Conservation (phyloP, 2,888 invertebrate genomes). For the Cantharis rustica region DNA sequence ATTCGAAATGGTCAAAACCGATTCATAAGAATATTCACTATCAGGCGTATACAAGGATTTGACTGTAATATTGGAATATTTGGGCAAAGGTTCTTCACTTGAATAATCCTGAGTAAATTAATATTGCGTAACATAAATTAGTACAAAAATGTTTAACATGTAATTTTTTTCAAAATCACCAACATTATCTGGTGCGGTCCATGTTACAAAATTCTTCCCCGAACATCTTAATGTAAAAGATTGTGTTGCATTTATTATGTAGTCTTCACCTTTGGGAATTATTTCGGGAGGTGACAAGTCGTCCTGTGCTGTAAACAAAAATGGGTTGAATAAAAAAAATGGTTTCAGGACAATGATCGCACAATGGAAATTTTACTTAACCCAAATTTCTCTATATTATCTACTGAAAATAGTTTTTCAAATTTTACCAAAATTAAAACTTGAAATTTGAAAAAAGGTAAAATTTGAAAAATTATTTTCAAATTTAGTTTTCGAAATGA, state of each 20-base stretch:
- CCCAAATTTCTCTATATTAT: background rate
- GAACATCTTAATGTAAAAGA: constrained; percentile 57
- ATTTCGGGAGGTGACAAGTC: constrained; percentile 13
- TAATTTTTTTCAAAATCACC: no score
- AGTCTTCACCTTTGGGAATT: constrained; percentile 48
- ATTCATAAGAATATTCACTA: constrained; percentile 51
- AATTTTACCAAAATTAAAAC: no score
- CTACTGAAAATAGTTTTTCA: no score
- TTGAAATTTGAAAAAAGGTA: no score
- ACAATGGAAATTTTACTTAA: background rate
- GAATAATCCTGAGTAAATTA: background rate
- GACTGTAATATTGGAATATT: constrained; percentile 26
- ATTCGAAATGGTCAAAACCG: constrained; percentile 53
- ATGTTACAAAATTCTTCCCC: constrained; percentile 54
- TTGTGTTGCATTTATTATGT: constrained; percentile 46
- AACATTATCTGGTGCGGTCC: constrained; percentile 46
- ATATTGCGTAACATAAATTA: no score
- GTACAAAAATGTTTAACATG: background rate
- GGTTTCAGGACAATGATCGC: background rate
- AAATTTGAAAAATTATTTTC: no score
- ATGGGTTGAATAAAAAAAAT: no score
- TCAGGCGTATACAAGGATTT: constrained; percentile 32
- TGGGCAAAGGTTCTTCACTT: background rate
- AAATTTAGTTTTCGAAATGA: no score
- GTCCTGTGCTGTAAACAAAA: background rate